Conservation (phyloP, 2,888 invertebrate genomes). For the Axea sp. region DNA sequence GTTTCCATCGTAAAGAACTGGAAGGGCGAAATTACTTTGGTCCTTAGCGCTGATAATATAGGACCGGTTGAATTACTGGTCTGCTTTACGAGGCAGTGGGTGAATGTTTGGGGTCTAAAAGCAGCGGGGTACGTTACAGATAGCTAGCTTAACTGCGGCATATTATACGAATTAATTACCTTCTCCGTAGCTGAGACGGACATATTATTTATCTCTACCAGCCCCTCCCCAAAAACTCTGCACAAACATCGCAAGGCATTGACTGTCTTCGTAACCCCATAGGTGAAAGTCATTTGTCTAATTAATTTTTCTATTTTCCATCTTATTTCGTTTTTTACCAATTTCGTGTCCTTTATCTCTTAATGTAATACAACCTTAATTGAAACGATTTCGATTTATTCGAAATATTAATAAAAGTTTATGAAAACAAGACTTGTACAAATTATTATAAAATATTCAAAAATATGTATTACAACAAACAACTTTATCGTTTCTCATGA, state of each 20-base stretch:
- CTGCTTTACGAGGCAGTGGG: slow-evolving; percentile 60
- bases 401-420: too few species aligned
- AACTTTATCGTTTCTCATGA: too few species aligned
- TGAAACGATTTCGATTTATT: too few species aligned
- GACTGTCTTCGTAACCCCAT: slow-evolving; percentile 66
- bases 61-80: slow-evolving; percentile 64
- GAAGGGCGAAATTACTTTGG: slow-evolving; percentile 68
- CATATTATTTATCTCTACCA: slow-evolving; percentile 76
- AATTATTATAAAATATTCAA: too few species aligned
- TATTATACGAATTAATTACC: slow-evolving; percentile 79
- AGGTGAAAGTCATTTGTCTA: slow-evolving; percentile 71
- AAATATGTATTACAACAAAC: too few species aligned
- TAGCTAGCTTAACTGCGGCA: slow-evolving; percentile 78
- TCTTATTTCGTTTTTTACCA: slow-evolving; percentile 9
- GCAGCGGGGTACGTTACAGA: slow-evolving; percentile 73
- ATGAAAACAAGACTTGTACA: too few species aligned
- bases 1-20: slow-evolving; percentile 49
- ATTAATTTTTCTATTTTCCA: slow-evolving; percentile 70
- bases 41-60: slow-evolving; percentile 71
- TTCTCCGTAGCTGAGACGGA: slow-evolving; percentile 72
- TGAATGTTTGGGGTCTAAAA: slow-evolving; percentile 60
- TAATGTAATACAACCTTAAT: too few species aligned
- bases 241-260: slow-evolving; percentile 55
- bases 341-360: too few species aligned
- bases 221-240: slow-evolving; percentile 60